Conservation (phyloP, 2,797 vertebrate species). For the Rhinoraja longicauda region DNA sequence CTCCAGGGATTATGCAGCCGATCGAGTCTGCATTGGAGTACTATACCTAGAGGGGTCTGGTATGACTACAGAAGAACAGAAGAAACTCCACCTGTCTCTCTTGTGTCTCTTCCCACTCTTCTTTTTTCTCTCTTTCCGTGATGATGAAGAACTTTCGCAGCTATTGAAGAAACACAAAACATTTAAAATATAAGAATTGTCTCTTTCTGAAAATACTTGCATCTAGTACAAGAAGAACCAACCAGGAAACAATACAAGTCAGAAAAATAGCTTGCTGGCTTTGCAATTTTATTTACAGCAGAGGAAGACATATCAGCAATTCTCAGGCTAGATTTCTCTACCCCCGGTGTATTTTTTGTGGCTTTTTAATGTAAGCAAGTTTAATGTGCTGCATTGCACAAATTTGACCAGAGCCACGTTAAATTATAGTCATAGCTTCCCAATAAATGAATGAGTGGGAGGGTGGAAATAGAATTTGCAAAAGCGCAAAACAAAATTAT, state of each 20-base stretch:
- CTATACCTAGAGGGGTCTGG: not conserved
- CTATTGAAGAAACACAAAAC: conserved; percentile 49
- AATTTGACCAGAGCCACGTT: not conserved
- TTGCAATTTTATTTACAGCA: not conserved
- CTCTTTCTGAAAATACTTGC: not conserved
- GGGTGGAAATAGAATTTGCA: not conserved
- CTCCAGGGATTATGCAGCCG: not conserved
- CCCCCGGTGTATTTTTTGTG: not conserved
- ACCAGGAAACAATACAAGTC: not conserved
- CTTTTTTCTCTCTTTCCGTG: conserved; percentile 88
- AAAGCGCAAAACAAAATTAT: not conserved
- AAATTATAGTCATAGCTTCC: not conserved
- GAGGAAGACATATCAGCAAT: not conserved
- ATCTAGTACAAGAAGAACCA: not conserved
- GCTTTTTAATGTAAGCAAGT: not conserved
- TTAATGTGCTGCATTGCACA: not conserved
- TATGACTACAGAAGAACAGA: not conserved
- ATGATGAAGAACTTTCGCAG: conserved; percentile 81
- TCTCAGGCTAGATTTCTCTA: not conserved
- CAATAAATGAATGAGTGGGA: not conserved
- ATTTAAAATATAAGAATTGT: conserved; percentile 3
- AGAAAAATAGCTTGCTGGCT: not conserved
- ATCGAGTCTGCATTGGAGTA: not conserved
- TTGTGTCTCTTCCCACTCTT: conserved; percentile 89
- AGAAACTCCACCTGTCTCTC: conserved; percentile 75